Percentiles rank a stretch among this genome's conserved stretches.
Evolutionary conservation across 2,888 invertebrate genomes (phyloP).

Genomic region (Ochropacha duplaris): DNA sequence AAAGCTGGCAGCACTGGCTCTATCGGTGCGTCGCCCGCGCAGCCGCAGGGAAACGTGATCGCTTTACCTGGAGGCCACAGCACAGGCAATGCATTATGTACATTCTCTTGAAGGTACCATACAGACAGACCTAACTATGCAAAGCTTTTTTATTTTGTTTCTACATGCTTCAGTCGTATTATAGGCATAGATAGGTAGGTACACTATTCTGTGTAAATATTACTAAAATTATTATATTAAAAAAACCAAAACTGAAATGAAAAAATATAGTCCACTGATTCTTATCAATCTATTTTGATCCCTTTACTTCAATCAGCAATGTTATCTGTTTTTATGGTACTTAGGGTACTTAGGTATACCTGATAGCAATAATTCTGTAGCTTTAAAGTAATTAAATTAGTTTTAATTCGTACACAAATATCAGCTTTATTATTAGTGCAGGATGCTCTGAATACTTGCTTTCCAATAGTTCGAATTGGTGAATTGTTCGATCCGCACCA

Average conservation of each 20-base stretch:
- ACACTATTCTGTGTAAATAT: too few relatives aligned
- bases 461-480: background rate
- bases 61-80: conserved; percentile 42
- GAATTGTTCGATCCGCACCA: background rate
- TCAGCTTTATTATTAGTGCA: background rate
- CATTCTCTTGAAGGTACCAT: conserved; percentile 22
- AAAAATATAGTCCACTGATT: background rate
- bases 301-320: too few relatives aligned
- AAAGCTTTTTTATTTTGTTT: conserved; percentile 14
- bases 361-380: too few relatives aligned
- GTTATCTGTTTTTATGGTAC: too few relatives aligned
- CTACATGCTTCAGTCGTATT: background rate
- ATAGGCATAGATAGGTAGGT: background rate
- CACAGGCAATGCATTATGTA: conserved; percentile 28
- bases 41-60: conserved; percentile 55
- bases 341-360: too few relatives aligned
- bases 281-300: too few relatives aligned
- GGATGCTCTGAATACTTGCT: background rate
- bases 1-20: conserved; percentile 5
- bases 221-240: too few relatives aligned
- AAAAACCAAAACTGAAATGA: too few relatives aligned
- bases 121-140: conserved; percentile 4
- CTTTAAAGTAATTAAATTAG: too few relatives aligned
- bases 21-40: conserved; percentile 28
- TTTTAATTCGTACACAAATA: background rate